Base-by-base conservation (phyloP, 2,113 vertebrate species). In the Lipotes vexillifer region DNA sequence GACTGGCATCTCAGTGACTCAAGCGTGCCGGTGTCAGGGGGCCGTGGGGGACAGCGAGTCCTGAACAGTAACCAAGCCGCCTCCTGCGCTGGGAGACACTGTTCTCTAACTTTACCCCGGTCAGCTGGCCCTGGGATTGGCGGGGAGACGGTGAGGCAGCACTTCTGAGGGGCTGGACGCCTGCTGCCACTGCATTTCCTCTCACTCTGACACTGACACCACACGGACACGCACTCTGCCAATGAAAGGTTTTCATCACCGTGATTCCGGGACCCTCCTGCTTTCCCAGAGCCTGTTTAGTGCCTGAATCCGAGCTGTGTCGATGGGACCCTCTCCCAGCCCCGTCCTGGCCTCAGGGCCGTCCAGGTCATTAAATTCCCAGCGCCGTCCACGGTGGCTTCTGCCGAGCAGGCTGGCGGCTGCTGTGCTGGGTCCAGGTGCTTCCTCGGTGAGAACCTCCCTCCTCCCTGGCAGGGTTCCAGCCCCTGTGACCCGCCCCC, bases 341-440 rank as follows among this genome's bases (percentile, higher is more conserved):
- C 61, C 6, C 0, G 15, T 18, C 41, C 9, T 0, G 41, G 59
- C 49, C 29, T 68, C 38, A 6, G 85, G 33, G 12, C 15, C 21
- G 6, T 23, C 9, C 59, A 8, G 33, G 20, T 9, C 77, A 13
- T 13, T 17, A 3, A 27, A 13, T 68, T 31, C 71, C 0, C 0
- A 36, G 33, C 3, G 11, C 11, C 29, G 0, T 12, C 6, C 20
- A 1, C 10, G 49, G 41, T 14, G 5, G 15, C 38, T 21, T 66
- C 57, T 38, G 57, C 66, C 8, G 38, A 49, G 49, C 38, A 17
- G 27, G 20, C 2, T 6, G 10, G n/a, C 20, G 46, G 36, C 59
- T 12, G 14, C 17, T 8, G 44, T 6, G 0, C 25, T 9, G 31
- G 59, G 57, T 17, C 1, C 1, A 18, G 52, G 21, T 29, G n/a